Percentiles rank a stretch among this genome's conserved stretches.
phyloP scores from a whole-genome alignment of 2,113 vertebrate genomes.

The Ophthalmolycus amberensis region DNA sequence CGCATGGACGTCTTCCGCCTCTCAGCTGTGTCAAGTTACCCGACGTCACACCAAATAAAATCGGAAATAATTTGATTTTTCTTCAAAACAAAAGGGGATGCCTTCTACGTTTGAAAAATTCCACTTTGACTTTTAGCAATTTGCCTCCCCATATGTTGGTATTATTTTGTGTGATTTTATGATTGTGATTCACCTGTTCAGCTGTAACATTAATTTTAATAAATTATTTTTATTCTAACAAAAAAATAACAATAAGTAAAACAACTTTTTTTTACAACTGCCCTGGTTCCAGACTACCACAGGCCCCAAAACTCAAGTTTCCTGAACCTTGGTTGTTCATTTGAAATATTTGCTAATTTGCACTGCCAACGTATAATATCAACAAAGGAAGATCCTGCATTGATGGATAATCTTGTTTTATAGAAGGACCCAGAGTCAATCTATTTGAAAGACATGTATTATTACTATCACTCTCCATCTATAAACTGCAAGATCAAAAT shows the following conservation, averaged over 20 bases:
- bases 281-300: neutral
- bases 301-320: neutral
- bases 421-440: neutral
- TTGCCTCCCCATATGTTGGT: neutral
- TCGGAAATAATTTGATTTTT: accelerated
- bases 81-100: slow-evolving; percentile 33
- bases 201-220: too few species aligned
- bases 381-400: neutral
- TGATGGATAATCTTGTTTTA: neutral
- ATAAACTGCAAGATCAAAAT: neutral
- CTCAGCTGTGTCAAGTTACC: neutral
- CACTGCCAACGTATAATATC: neutral
- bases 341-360: neutral
- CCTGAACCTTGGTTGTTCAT: neutral
- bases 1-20: slow-evolving; percentile 63
- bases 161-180: neutral
- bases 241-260: neutral
- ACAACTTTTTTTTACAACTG: too few species aligned
- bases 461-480: neutral
- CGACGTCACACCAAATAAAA: accelerated
- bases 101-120: neutral
- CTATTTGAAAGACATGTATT: neutral
- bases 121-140: too few species aligned
- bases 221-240: neutral
- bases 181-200: neutral